These are phyloP conservation scores for Hydractinia symbiolongicarpus DNA, from an alignment of 30 jellyfish, hydroid and myxozoan genomes.

Conservation along the genomic window DNA sequence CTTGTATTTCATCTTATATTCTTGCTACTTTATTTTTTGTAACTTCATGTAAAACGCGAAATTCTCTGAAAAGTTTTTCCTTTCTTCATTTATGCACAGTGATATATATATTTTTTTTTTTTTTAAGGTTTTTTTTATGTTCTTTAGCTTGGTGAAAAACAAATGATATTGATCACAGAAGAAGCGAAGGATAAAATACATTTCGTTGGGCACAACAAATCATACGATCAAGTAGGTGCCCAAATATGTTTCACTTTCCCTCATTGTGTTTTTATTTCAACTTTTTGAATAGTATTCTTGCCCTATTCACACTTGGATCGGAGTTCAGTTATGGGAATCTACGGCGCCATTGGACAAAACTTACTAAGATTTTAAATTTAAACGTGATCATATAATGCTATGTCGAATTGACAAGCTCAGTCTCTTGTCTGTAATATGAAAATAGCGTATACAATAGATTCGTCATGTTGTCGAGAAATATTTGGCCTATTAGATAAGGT, in stretches of 20 bases:
- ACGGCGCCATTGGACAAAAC: neutral
- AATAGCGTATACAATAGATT: too few relatives aligned
- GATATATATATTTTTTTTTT: neutral
- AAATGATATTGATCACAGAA: slow-evolving; percentile 52
- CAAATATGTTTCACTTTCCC: neutral
- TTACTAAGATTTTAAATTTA: neutral
- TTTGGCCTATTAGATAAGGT: too few relatives aligned
- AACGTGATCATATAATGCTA: too few relatives aligned
- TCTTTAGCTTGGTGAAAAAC: slow-evolving; percentile 50
- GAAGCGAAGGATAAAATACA: slow-evolving; percentile 68
- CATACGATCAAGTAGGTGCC: slow-evolving; percentile 65
- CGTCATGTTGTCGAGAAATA: too few relatives aligned
- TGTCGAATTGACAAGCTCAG: too few relatives aligned
- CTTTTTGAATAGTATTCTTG: neutral
- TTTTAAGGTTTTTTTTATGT: neutral
- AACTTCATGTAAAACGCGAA: neutral
- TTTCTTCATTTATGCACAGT: too few relatives aligned
- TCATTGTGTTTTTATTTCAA: neutral
- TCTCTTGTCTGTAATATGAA: too few relatives aligned
- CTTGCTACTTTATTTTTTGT: neutral
- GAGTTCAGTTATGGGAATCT: neutral
- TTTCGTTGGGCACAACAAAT: slow-evolving; percentile 83
- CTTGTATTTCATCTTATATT: too few relatives aligned
- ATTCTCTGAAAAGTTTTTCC: neutral
- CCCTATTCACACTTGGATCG: neutral